Conservation (phyloP, 2,888 invertebrate species). For the Lycia hirtaria region DNA sequence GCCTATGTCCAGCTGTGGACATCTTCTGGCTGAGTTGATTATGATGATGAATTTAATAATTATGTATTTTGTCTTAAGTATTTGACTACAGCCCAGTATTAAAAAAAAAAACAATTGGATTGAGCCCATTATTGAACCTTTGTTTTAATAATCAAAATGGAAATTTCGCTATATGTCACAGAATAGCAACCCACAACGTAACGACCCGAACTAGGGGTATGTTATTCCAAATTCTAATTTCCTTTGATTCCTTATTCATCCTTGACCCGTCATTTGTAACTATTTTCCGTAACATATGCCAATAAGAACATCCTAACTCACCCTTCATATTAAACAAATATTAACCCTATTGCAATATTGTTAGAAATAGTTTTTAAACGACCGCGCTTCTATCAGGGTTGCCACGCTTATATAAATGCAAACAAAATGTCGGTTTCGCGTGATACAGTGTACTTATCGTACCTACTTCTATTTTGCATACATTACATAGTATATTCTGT, state of each 20-base stretch:
- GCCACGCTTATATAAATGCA: conserved; percentile 70
- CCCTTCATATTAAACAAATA: conserved; percentile 35
- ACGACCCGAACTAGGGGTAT: conserved; percentile 15
- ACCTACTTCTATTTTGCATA: conserved; percentile 74
- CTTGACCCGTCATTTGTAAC: conserved; percentile 78
- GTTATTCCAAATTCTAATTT: conserved; percentile 52
- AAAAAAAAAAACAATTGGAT: no score
- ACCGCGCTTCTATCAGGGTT: conserved; percentile 24
- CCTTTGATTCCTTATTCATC: conserved; percentile 70
- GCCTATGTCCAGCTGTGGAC: no score
- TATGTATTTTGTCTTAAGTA: no score
- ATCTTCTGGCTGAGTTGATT: no score
- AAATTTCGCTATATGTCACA: conserved; percentile 1
- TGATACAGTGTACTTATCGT: conserved; percentile 76
- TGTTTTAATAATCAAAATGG: not conserved
- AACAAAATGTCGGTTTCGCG: conserved; percentile 82
- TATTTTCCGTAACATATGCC: conserved; percentile 60
- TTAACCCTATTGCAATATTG: conserved; percentile 41
- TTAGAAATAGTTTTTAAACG: conserved; percentile 40
- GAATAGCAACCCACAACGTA: conserved; percentile 16
- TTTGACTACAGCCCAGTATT: no score
- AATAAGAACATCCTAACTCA: conserved; percentile 40
- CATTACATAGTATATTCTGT: conserved; percentile 64
- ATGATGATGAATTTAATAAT: not conserved
- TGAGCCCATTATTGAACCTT: no score